phyloP scores from a whole-genome alignment of 2,888 invertebrate genomes.

The Acleris literana region DNA sequence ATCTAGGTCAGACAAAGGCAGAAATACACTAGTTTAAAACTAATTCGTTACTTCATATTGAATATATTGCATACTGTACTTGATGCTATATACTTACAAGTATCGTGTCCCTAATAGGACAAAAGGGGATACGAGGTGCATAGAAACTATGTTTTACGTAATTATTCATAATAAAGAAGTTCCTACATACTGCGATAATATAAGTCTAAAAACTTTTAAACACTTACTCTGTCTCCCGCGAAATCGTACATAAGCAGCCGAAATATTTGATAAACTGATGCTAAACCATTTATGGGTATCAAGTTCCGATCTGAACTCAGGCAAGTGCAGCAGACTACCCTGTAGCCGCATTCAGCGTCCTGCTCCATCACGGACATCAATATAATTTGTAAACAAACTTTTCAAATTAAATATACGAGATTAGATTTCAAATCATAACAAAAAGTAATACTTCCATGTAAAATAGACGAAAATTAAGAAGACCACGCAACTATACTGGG shows the following conservation, averaged over 20 bases:
- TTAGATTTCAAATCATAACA: slow-evolving; percentile 74
- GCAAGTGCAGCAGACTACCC: slow-evolving; percentile 67
- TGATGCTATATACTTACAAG: not conserved
- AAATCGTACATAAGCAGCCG: slow-evolving; percentile 72
- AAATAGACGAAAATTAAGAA: slow-evolving; percentile 78
- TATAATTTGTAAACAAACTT: slow-evolving; percentile 42
- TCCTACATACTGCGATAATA: not conserved
- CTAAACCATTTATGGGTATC: slow-evolving; percentile 57
- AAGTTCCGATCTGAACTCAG: slow-evolving; percentile 71
- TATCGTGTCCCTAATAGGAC: not conserved
- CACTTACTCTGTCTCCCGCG: slow-evolving; percentile 70
- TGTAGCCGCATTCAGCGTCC: slow-evolving; percentile 65
- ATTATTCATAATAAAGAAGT: slow-evolving; percentile 1
- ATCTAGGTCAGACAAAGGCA: too few species aligned
- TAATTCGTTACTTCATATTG: too few species aligned
- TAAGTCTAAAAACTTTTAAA: slow-evolving; percentile 41
- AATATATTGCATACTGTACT: too few species aligned
- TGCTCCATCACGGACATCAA: slow-evolving; percentile 64
- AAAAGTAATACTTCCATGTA: slow-evolving; percentile 83
- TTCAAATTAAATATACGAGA: slow-evolving; percentile 52
- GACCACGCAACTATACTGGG: slow-evolving; percentile 66
- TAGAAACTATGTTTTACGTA: slow-evolving; percentile 7
- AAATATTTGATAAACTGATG: slow-evolving; percentile 66
- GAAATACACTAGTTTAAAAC: too few species aligned
- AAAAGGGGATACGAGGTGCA: not conserved